Percentiles rank a stretch among this genome's conserved stretches.
These are phyloP conservation scores for Acrobasis suavella DNA, from an alignment of 2,888 invertebrate species.

Conservation along the genomic window DNA sequence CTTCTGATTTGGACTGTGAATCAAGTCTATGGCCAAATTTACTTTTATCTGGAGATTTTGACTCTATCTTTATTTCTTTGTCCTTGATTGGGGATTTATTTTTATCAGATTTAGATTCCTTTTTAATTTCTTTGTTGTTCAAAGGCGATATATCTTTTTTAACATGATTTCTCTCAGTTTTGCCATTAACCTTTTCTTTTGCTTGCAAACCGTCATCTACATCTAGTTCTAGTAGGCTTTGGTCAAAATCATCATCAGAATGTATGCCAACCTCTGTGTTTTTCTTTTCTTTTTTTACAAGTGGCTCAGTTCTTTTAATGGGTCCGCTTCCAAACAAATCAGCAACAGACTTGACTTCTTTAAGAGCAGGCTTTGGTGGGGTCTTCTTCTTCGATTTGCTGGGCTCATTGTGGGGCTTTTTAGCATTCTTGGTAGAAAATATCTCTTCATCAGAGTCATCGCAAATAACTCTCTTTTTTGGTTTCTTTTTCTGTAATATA, in stretches of 20 bases:
- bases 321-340: constrained; percentile 85
- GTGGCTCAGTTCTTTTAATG: constrained; percentile 80
- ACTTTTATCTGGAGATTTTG: constrained; percentile 27
- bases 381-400: constrained; percentile 43
- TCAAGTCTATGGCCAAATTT: constrained; percentile 30
- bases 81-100: constrained; percentile 5
- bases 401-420: constrained; percentile 37
- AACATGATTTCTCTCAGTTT: constrained; percentile 24
- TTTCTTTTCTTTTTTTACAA: constrained; percentile 69
- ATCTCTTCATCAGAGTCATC: constrained; percentile 70
- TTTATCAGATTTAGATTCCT: constrained; percentile 13
- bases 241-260: constrained; percentile 87
- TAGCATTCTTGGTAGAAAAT: constrained; percentile 45
- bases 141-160: constrained; percentile 24
- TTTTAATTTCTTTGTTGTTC: constrained; percentile 18
- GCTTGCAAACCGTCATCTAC: constrained; percentile 56
- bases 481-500: constrained; percentile 55
- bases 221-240: constrained; percentile 86
- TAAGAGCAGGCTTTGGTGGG: constrained; percentile 46
- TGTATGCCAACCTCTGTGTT: constrained; percentile 81
- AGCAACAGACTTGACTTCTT: constrained; percentile 65
- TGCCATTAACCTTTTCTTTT: constrained; percentile 24
- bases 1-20: constrained; percentile 30
- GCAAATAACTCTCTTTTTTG: constrained; percentile 51
- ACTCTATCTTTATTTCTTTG: constrained; percentile 27